These are phyloP conservation scores for Kradibia gibbosae DNA, from an alignment of 1,140 invertebrate species.

Conservation along the genomic window DNA sequence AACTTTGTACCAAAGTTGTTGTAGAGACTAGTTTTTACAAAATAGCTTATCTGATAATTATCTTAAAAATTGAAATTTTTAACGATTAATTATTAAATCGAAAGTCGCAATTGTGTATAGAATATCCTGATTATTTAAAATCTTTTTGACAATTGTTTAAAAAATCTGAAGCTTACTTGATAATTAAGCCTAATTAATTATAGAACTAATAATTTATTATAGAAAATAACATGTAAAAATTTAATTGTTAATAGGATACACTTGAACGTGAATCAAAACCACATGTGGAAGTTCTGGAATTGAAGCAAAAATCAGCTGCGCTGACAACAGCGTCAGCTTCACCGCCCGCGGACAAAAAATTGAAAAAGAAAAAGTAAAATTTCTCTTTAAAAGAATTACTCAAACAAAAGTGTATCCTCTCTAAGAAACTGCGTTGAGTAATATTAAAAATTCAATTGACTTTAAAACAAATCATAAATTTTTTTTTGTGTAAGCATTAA, in stretches of 20 bases:
- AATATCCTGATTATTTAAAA: too few relatives aligned
- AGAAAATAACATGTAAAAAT: background rate
- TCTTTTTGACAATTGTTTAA: too few relatives aligned
- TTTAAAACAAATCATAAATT: conserved; percentile 2
- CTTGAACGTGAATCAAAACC: conserved; percentile 85
- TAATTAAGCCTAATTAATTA: too few relatives aligned
- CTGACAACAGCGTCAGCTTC: conserved; percentile 8
- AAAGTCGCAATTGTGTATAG: too few relatives aligned
- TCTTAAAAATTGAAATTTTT: too few relatives aligned
- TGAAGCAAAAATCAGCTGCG: conserved; percentile 77
- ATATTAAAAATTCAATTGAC: conserved; percentile 1
- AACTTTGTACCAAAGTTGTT: too few relatives aligned
- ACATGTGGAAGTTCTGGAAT: conserved; percentile 80
- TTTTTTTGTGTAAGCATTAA: conserved; percentile 25
- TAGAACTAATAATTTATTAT: too few relatives aligned
- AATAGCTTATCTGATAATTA: too few relatives aligned
- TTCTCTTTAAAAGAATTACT: background rate
- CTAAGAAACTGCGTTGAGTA: background rate
- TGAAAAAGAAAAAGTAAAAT: conserved; percentile 45
- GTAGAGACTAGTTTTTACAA: too few relatives aligned
- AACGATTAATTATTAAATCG: too few relatives aligned
- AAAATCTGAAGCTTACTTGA: too few relatives aligned
- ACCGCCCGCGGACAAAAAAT: conserved; percentile 13
- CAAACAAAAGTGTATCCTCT: background rate
- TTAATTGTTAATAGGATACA: conserved; percentile 75